phyloP scores from a whole-genome alignment of 2,797 vertebrate species.

The Austrolebias charrua region DNA sequence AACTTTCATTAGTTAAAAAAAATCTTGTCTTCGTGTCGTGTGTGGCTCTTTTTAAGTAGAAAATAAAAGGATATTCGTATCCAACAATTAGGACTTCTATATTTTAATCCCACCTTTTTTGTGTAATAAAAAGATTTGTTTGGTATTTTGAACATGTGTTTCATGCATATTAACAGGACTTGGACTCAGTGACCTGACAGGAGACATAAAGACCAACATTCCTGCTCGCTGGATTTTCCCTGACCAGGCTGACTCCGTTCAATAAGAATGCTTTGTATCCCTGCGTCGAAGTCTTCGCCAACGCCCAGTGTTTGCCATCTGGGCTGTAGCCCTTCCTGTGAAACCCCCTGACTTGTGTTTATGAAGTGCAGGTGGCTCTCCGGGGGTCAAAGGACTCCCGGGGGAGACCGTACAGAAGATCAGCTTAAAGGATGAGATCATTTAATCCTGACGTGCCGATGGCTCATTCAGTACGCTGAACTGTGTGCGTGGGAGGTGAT shows the following conservation, averaged over 20 bases:
- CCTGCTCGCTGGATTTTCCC: slow-evolving; percentile 54
- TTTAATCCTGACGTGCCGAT: slow-evolving; percentile 52
- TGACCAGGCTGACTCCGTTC: slow-evolving; percentile 43
- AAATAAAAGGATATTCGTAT: no score
- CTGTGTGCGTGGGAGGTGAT: slow-evolving; percentile 27
- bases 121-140: no score
- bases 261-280: slow-evolving; percentile 57
- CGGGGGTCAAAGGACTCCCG: slow-evolving; percentile 56
- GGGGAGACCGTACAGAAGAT: slow-evolving; percentile 57
- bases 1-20: no score
- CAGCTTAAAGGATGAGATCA: slow-evolving; percentile 71
- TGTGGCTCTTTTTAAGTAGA: no score
- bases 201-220: slow-evolving; percentile 25
- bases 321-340: slow-evolving; percentile 47
- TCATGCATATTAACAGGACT: slow-evolving; percentile 7
- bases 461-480: slow-evolving; percentile 36
- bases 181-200: slow-evolving; percentile 14
- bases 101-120: no score
- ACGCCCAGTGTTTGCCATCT: slow-evolving; percentile 52
- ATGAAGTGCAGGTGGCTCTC: slow-evolving; percentile 72
- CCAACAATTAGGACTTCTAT: no score
- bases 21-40: no score
- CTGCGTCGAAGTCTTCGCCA: slow-evolving; percentile 18
- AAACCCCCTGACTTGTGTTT: slow-evolving; percentile 41
- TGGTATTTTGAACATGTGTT: no score